Base-by-base conservation (phyloP, 2,797 vertebrate genomes). In the Centroberyx gerrardi region DNA sequence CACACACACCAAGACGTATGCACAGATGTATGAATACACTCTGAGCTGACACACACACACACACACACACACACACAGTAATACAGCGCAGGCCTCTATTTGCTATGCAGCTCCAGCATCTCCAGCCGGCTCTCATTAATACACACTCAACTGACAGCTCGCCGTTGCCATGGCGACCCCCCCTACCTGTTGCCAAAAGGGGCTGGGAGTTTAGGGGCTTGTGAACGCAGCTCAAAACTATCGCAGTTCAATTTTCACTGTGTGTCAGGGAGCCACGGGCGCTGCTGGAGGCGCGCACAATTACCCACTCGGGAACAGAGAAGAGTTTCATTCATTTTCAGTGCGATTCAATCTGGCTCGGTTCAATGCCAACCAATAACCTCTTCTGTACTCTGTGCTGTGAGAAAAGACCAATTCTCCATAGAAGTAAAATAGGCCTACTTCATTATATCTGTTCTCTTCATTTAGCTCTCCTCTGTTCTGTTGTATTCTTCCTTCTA, bases 81-180 rank as follows among this genome's bases (percentile, higher is more conserved):
- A 36, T 9, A 9, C 62, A 42, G 31, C 14, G 52, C 62, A 74
- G 33, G 60, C 31, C 49, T 68, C n/a, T 28, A 36, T 69, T 40
- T 65, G 72, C 62, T 6, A 27, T 54, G n/a, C 68, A 69, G 68
- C 77, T 36, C 33, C 72, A 46, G 72, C 84, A 68, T 52, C 73
- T 80, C 79, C 76, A 68, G 56, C 65, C 68, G 13, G n/a, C 77
- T 74, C 83, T 91, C 87, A 81, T 90, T 91, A 90, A 83, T 84
- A 87, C 86, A 65, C 75, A 66, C 76, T 68, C 61, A 33, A 80
- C 81, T 88, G 90, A 90, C 83, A 76, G 85, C 75, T 76, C 69
- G 0, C 90, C 77, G 91, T 93, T 91, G 86, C 92, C 86, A 89
- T 92, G 88, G 87, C 62, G 22, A 92, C 88, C 74, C 33, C 74